Evolutionary conservation across 2,888 invertebrate species (phyloP), one percentile per base, ranked within the genome.

Genomic region (Leptura quadrifasciata): DNA sequence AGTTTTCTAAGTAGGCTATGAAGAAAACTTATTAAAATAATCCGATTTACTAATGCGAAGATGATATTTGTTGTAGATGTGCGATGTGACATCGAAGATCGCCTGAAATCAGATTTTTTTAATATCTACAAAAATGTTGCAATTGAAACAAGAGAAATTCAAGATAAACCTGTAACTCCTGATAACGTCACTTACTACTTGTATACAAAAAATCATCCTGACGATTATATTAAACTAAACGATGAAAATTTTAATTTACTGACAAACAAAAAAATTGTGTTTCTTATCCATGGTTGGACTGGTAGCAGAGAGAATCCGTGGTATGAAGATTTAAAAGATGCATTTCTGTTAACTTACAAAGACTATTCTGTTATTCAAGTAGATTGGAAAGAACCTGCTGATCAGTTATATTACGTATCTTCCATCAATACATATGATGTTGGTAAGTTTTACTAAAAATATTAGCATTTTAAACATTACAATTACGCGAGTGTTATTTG

Each of bases 201-300:
- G 9, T 86, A 80, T 60, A 83, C 83, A 4, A 76, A 72, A 8
- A 70, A 76, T 24, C 80, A 83, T 68, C 81, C 82, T 1, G 76
- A 79, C n/a, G 76, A 82, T 31, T 82, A 75, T 52, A 72, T 82
- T 8, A 55, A 76, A n/a, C 68, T 84, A 5, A 80, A 84, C 69
- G 67, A 78, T 67, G 65, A 80, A n/a, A 77, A 82, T 61, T 73
- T 85, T 61, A 73, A 80, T 24, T 60, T 78, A 27, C 65, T 84
- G 8, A 52, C 65, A 17, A 78, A 78, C 18, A 81, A 75, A 12
- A 78, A 77, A 64, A 76, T 85, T 0, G 84, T 84, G 12, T 84
- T 86, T 63, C 70, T 86, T 17, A 81, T 86, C 35, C 86, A 86
- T 64, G 86, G 85, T 8, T 86, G 86, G 86, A 82, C 79, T 24